phyloP scores from a whole-genome alignment of 2,113 vertebrate species.

The Xerus inauris region DNA sequence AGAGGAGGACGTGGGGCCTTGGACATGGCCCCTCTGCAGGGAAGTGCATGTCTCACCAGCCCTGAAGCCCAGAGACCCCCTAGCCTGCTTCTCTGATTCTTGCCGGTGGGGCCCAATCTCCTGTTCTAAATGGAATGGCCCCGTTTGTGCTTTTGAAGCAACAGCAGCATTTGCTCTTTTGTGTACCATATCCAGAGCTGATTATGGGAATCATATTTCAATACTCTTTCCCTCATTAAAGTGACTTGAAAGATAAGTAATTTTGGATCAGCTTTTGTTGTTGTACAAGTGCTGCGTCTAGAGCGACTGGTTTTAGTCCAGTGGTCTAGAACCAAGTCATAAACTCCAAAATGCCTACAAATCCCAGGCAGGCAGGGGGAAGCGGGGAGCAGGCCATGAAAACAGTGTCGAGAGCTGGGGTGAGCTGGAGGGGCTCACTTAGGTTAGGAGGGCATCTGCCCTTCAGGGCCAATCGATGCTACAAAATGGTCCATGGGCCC shows the following conservation, averaged over 20 bases:
- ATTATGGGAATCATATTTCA: slow-evolving; percentile 27
- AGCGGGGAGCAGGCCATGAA: too few relatives aligned
- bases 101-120: slow-evolving; percentile 8
- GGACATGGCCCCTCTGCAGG: neutral
- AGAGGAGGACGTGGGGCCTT: neutral
- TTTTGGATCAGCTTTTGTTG: neutral
- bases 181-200: neutral
- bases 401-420: neutral
- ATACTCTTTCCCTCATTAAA: neutral
- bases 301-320: neutral
- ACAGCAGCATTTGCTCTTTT: neutral
- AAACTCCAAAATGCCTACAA: neutral
- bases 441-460: neutral
- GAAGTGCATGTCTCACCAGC: rapidly evolving
- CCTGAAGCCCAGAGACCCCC: neutral
- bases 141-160: neutral
- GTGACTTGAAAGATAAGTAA: neutral
- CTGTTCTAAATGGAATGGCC: neutral
- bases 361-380: neutral
- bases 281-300: neutral
- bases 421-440: rapidly evolving
- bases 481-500: neutral
- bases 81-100: neutral
- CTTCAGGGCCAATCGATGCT: rapidly evolving
- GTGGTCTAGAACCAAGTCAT: neutral